Conservation (phyloP, 2,888 invertebrate species). For the Ectemnius cavifrons region DNA sequence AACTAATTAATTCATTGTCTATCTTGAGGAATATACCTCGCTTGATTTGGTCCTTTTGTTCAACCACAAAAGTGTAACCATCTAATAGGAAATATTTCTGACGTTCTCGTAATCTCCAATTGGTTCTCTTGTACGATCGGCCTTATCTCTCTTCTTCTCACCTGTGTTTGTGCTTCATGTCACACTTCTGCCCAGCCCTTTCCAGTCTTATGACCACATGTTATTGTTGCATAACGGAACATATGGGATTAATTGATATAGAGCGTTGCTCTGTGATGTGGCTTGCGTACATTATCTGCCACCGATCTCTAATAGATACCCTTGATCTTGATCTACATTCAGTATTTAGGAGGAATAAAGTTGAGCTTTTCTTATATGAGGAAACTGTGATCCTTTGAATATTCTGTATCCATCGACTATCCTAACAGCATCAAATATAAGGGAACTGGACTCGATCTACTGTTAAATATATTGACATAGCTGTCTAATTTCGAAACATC, state of each 20-base stretch:
- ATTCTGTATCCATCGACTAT: neutral
- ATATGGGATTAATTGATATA: constrained; percentile 54
- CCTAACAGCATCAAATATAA: neutral
- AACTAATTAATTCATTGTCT: constrained; percentile 28
- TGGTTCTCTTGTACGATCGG: constrained; percentile 5
- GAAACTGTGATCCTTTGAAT: neutral
- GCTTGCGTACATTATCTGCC: constrained; percentile 36
- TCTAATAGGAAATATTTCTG: neutral
- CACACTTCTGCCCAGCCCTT: constrained; percentile 36
- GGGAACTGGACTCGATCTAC: neutral
- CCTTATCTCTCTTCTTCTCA: constrained; percentile 11
- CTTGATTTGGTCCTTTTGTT: neutral
- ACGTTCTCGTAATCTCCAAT: constrained; percentile 6
- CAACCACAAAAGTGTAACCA: neutral
- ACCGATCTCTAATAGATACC: constrained; percentile 7
- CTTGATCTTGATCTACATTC: neutral
- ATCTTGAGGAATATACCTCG: neutral
- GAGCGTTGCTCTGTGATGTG: constrained; percentile 11
- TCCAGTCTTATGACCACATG: constrained; percentile 49
- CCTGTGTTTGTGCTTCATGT: constrained; percentile 23
- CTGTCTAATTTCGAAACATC: neutral
- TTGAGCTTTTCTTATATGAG: no score
- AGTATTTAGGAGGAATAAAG: neutral
- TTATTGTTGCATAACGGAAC: constrained; percentile 51
- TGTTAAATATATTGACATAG: neutral